A percentile compares a stretch with the other conserved stretches of the same genome.
Evolutionary conservation across 2,797 vertebrate species (phyloP).

Genomic region (Lemur catta): DNA sequence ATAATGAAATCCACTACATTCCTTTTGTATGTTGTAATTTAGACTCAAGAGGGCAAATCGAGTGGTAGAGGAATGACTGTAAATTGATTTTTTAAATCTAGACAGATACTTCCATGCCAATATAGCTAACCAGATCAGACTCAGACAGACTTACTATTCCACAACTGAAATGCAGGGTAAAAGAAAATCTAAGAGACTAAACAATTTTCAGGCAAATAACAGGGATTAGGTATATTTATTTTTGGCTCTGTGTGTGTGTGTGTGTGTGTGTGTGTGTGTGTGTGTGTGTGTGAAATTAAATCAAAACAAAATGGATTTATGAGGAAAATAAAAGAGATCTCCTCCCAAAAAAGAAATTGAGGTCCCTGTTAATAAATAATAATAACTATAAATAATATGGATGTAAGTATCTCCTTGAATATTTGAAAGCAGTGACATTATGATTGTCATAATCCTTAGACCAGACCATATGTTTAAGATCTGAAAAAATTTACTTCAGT

Average conservation of each 20-base stretch:
- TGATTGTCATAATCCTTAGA: background rate
- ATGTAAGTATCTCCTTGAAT: background rate
- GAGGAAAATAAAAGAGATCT: background rate
- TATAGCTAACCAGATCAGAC: background rate
- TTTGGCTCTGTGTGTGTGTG: fast-evolving
- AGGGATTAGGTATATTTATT: background rate
- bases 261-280: too few species aligned
- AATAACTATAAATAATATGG: background rate
- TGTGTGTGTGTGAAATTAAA: background rate
- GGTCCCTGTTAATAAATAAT: background rate
- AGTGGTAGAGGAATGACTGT: background rate
- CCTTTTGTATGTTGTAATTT: background rate
- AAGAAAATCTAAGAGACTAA: background rate
- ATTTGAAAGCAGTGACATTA: background rate
- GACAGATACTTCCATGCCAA: background rate
- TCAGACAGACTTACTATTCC: background rate
- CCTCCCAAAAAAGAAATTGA: background rate
- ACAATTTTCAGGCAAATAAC: background rate
- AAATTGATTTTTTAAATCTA: background rate
- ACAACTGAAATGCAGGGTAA: background rate
- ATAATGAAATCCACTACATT: background rate
- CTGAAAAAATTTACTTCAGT: background rate
- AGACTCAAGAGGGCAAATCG: background rate
- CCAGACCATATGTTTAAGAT: background rate
- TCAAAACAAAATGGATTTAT: background rate